Evolutionary conservation across 2,888 invertebrate species (phyloP), one percentile per base, ranked within the genome.

Genomic region (Apamea monoglypha): DNA sequence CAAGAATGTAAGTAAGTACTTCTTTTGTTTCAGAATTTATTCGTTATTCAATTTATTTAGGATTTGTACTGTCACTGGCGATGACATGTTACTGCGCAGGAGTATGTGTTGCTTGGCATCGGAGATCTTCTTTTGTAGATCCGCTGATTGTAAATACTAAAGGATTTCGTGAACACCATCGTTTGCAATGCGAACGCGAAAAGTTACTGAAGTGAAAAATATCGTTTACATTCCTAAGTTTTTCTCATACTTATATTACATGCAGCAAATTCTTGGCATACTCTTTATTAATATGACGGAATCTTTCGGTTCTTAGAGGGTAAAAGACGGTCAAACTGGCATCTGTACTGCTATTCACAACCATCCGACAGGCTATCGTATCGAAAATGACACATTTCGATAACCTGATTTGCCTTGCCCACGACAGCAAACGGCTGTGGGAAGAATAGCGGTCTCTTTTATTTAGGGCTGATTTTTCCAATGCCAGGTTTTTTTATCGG

Each of bases 11-110:
- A 74, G 10, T 47, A 64, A 7, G 0, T 56, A 36, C 12, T 4
- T 53, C 21, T 70, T 82, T 80, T 82, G 78, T 94, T 95, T 63
- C 92, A 97, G 97, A 97, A 82, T 97, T 97, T 87, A 90, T 97
- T 36, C 95, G 97, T 8, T 97, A 97, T 89, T 95, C 97, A 90
- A 95, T 97, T 86, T 97, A 97, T 90, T 93, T 98, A 78, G 97
- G 96, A 47, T 97, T 97, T 90, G 96, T 97, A 59, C 90, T 97
- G 44, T 94, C 97, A 14, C 91, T 98, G 63, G 97, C 97, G 29
- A 95, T 96, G 36, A 95, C 97, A 70, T 97, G 97, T 89, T 98
- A 98, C 88, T 97, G 97, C 83, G 97, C 96, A 70, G 97, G 97
- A 32, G 91, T 97, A 72, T 91, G 97, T 78, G 94, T 97, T n/a